phyloP scores from a whole-genome alignment of 2,113 vertebrate genomes.

The Hippocampus abdominalis region DNA sequence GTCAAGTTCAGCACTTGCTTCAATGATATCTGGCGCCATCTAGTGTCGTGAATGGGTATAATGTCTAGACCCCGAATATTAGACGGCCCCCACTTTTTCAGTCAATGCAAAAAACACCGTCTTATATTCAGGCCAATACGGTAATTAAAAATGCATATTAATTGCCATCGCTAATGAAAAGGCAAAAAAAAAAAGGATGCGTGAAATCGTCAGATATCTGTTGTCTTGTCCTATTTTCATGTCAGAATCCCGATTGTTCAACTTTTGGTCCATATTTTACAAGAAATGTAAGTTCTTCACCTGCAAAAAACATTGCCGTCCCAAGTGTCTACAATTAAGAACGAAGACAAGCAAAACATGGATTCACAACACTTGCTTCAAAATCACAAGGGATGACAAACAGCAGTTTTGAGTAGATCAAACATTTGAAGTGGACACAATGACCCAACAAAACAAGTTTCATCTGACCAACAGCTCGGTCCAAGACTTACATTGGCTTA shows the following conservation, averaged over 20 bases:
- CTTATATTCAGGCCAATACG: too few species aligned
- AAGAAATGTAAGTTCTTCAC: background rate
- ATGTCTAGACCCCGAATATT: too few species aligned
- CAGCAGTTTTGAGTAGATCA: background rate
- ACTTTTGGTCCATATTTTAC: background rate
- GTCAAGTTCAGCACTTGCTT: too few species aligned
- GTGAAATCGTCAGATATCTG: background rate
- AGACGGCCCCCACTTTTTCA: too few species aligned
- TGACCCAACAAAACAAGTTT: background rate
- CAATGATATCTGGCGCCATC: too few species aligned
- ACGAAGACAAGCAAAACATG: background rate
- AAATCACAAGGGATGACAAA: slow-evolving; percentile 7
- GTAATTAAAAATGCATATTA: too few species aligned
- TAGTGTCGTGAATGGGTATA: too few species aligned
- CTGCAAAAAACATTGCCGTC: background rate
- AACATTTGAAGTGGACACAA: background rate
- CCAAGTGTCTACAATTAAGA: background rate
- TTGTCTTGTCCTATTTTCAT: background rate
- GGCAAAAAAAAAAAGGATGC: background rate
- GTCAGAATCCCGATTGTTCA: background rate
- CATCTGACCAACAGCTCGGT: slow-evolving; percentile 13
- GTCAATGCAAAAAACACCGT: too few species aligned
- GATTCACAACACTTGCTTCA: background rate
- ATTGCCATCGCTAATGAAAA: background rate
- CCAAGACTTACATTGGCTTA: slow-evolving; percentile 11